Percentiles rank a stretch among this genome's conserved stretches.
These are phyloP conservation scores for Agrotis exclamationis DNA, from an alignment of 2,888 invertebrate genomes.

Conservation along the genomic window DNA sequence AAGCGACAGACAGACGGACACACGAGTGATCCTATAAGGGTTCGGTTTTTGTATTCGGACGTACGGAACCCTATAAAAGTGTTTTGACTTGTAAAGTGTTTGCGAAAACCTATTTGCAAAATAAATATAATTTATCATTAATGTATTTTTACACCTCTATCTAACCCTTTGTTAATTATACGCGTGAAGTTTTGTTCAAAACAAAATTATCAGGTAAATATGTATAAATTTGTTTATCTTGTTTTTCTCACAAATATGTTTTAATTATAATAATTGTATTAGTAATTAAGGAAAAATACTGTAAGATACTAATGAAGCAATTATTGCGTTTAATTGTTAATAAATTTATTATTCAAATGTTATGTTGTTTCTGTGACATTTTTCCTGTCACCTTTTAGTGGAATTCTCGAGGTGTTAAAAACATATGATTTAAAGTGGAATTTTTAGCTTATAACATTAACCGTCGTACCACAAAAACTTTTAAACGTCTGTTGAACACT, in stretches of 20 bases:
- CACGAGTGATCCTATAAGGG: too few species aligned
- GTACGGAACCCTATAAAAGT: too few species aligned
- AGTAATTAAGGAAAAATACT: slow-evolving; percentile 22
- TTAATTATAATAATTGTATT: slow-evolving; percentile 4
- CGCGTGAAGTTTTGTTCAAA: not conserved
- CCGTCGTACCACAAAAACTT: too few species aligned
- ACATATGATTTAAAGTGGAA: too few species aligned
- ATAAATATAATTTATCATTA: too few species aligned
- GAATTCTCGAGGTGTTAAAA: too few species aligned
- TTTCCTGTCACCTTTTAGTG: not conserved
- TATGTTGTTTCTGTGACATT: not conserved
- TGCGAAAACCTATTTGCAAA: too few species aligned
- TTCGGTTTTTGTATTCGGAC: too few species aligned
- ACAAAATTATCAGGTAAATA: not conserved
- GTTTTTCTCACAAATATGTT: slow-evolving; percentile 14
- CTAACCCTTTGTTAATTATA: not conserved
- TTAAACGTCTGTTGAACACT: too few species aligned
- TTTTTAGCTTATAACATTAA: too few species aligned
- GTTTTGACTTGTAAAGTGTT: too few species aligned
- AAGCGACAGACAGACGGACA: too few species aligned
- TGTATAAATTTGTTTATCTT: slow-evolving; percentile 12
- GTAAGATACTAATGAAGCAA: slow-evolving; percentile 41
- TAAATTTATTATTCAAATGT: slow-evolving; percentile 18
- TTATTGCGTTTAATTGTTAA: slow-evolving; percentile 17
- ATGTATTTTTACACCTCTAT: not conserved